phyloP scores from a whole-genome alignment of 2,113 vertebrate genomes.

The Nestor notabilis region DNA sequence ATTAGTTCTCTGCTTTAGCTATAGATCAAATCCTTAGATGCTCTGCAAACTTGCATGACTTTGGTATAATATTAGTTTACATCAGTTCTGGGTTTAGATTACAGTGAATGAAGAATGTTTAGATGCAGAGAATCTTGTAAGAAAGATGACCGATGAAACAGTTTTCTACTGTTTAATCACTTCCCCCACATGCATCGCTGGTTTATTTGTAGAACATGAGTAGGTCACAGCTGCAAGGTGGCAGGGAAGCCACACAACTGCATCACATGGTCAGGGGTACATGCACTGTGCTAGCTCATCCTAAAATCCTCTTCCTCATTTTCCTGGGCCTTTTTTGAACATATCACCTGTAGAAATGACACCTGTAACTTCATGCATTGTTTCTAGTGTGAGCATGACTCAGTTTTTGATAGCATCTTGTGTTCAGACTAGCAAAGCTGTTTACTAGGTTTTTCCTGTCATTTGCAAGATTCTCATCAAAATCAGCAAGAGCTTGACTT shows the following conservation, averaged over 20 bases:
- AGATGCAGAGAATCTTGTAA: neutral
- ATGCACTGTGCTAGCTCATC: neutral
- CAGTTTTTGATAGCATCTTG: neutral
- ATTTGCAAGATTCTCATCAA: neutral
- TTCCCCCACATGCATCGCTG: neutral
- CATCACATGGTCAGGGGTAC: neutral
- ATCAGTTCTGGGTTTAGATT: neutral
- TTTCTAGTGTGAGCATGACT: neutral
- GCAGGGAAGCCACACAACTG: neutral
- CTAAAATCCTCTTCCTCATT: neutral
- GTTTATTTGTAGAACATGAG: neutral
- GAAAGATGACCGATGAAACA: neutral
- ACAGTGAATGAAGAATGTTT: neutral
- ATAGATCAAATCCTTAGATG: neutral
- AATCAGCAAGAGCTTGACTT: neutral
- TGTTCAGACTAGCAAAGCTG: neutral
- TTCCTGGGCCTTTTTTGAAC: neutral
- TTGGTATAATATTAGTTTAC: neutral
- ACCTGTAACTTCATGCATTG: neutral
- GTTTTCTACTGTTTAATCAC: neutral
- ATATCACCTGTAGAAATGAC: neutral
- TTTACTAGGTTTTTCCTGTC: neutral
- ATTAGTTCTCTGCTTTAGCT: neutral
- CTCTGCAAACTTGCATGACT: neutral
- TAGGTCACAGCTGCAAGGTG: neutral